Evolutionary conservation across 2,113 vertebrate genomes (phyloP).

Genomic region (Atractosteus spatula): DNA sequence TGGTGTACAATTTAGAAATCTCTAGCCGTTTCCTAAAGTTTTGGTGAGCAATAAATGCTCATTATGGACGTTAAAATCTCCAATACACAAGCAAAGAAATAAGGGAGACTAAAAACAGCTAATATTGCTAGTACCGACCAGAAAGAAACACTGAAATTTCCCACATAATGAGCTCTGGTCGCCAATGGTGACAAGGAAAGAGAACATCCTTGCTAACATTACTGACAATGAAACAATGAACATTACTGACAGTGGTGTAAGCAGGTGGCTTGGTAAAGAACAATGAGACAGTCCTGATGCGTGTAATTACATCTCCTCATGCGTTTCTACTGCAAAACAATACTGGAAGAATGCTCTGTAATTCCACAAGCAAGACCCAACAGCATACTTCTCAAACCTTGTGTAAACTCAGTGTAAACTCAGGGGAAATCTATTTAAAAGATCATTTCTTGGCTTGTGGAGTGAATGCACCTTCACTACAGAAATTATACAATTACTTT

Average conservation of each 20-base stretch:
- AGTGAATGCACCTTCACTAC: not conserved
- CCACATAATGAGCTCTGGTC: constrained; percentile 29
- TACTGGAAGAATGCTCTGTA: not conserved
- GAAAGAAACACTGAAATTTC: constrained; percentile 42
- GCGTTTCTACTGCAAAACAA: not conserved
- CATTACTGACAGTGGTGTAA: constrained; percentile 14
- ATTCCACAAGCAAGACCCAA: not conserved
- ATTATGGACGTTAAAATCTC: no score
- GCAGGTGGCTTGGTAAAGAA: constrained; percentile 20
- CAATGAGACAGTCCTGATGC: not conserved
- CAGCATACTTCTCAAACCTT: not conserved
- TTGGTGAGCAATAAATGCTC: no score
- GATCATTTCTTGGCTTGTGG: not conserved
- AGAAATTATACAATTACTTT: not conserved
- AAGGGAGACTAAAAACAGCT: constrained; percentile 26
- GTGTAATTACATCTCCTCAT: not conserved
- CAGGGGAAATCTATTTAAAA: not conserved
- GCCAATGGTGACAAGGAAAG: constrained; percentile 22
- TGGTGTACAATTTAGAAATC: no score
- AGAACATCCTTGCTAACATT: not conserved
- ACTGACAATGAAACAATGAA: constrained; percentile 20
- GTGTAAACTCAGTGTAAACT: not conserved
- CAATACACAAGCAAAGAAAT: constrained; percentile 6
- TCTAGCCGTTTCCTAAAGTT: no score
- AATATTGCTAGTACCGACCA: constrained; percentile 19